These are phyloP conservation scores for Lottia gigantea DNA, from an alignment of 2,888 invertebrate species.

Conservation along the genomic window DNA sequence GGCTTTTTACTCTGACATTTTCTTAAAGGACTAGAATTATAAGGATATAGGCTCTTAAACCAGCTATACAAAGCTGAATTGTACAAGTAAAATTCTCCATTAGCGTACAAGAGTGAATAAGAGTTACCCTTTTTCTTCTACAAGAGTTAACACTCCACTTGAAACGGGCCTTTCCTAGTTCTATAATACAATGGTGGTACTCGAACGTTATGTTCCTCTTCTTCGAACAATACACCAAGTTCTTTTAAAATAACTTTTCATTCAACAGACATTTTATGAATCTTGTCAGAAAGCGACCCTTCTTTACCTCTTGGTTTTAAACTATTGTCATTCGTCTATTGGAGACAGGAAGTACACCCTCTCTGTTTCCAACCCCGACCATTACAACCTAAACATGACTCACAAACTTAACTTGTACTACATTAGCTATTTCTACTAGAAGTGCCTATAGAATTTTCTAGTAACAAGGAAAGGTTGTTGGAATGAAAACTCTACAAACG, in stretches of 20 bases:
- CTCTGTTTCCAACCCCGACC: neutral
- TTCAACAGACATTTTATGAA: neutral
- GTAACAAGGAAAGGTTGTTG: neutral
- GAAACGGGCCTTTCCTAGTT: neutral
- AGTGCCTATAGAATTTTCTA: neutral
- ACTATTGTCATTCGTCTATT: no score
- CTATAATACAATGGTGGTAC: neutral
- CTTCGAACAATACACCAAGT: neutral
- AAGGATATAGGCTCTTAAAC: slow-evolving; percentile 2
- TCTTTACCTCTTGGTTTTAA: neutral
- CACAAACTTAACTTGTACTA: slow-evolving; percentile 1
- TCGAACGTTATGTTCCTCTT: neutral
- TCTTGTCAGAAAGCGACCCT: slow-evolving; percentile 1
- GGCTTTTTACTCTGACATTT: neutral
- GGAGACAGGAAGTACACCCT: no score
- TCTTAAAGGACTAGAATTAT: neutral
- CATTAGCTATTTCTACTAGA: neutral
- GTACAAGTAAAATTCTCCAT: slow-evolving; percentile 3
- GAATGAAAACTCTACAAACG: neutral
- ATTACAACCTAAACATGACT: neutral
- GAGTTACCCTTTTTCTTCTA: slow-evolving; percentile 9
- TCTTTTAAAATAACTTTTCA: slow-evolving; percentile 6
- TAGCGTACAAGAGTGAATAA: neutral
- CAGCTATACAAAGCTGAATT: neutral
- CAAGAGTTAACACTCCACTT: slow-evolving; percentile 1